Percentiles rank a stretch among this genome's conserved stretches.
Conservation (phyloP, 2,797 vertebrate genomes). For the Notolepis coatsorum region DNA sequence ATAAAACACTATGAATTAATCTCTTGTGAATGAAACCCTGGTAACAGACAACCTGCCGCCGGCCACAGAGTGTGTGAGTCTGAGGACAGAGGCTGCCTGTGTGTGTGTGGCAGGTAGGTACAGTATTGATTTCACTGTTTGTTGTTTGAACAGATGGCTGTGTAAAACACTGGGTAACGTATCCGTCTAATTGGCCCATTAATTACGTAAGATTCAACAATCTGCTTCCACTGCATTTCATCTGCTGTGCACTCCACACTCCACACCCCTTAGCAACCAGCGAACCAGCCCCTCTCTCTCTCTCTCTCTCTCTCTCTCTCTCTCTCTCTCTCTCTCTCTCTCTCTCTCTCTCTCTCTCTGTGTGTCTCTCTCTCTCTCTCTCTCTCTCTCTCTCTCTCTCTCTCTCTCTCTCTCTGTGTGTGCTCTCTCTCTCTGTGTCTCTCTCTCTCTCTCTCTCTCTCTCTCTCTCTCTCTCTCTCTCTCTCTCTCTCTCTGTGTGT, state of each 20-base stretch:
- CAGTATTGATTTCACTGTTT: constrained; percentile 41
- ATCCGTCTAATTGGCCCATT: constrained; percentile 39
- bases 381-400: neutral
- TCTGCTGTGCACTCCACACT: neutral
- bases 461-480: neutral
- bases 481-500: too few relatives aligned
- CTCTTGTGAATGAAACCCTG: neutral
- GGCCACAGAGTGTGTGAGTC: neutral
- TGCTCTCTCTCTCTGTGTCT: neutral
- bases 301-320: neutral
- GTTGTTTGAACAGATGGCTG: constrained; percentile 43
- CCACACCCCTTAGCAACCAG: neutral
- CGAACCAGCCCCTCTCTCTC: neutral
- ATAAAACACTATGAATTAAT: too few relatives aligned
- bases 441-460: neutral
- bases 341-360: neutral
- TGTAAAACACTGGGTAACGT: constrained; percentile 1
- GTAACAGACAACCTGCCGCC: too few relatives aligned
- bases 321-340: neutral
- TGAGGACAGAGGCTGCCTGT: neutral
- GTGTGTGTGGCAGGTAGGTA: neutral
- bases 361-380: neutral
- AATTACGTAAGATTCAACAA: constrained; percentile 38
- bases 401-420: neutral
- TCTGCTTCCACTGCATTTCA: neutral